Percentiles rank a stretch among this genome's conserved stretches.
Evolutionary conservation across 2,797 vertebrate genomes (phyloP).

Genomic region (Rhincodon typus): DNA sequence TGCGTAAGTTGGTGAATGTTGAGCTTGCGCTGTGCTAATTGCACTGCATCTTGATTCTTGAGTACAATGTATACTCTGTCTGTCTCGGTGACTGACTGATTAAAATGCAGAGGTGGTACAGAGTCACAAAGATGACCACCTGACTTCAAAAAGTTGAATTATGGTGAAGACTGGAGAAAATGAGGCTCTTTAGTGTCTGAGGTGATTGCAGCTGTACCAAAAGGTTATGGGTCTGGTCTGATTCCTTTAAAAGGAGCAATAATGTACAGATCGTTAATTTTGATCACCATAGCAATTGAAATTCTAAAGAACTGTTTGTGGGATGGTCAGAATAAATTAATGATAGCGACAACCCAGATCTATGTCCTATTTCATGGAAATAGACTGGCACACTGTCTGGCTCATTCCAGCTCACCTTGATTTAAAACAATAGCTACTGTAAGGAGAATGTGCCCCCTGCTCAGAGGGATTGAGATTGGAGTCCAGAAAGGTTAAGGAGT

Average conservation of each 20-base stretch:
- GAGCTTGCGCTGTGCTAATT: background rate
- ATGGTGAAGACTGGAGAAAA: background rate
- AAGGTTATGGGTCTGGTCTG: background rate
- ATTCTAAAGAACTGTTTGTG: background rate
- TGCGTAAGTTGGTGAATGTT: background rate
- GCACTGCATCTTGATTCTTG: background rate
- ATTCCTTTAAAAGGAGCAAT: background rate
- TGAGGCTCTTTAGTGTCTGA: background rate
- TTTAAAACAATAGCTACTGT: background rate
- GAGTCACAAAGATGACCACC: background rate
- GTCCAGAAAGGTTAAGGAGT: background rate
- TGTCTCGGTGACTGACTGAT: background rate
- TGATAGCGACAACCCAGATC: background rate
- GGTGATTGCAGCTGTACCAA: background rate
- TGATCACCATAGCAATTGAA: background rate
- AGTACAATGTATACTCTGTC: background rate
- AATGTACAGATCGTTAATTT: background rate
- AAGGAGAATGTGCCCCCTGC: background rate
- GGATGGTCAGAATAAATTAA: background rate
- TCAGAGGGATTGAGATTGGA: background rate
- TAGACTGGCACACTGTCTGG: background rate
- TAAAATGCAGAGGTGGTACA: background rate
- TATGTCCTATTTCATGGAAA: background rate
- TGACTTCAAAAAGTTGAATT: background rate
- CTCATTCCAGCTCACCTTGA: background rate